phyloP scores from a whole-genome alignment of 2,888 invertebrate genomes.

The Kuschelorhynchus macadamiae region DNA sequence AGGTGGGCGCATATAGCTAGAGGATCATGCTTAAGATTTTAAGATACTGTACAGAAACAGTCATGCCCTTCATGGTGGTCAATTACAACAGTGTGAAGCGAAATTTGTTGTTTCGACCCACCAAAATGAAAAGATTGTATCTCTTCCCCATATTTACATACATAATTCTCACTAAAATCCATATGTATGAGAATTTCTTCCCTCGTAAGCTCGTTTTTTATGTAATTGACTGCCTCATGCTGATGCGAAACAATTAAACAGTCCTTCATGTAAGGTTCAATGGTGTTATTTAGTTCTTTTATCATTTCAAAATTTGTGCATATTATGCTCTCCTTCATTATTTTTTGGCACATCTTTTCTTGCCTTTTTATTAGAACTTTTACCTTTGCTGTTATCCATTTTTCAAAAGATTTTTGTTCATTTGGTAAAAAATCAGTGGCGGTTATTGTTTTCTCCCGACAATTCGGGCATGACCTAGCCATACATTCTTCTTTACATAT shows the following conservation, averaged over 20 bases:
- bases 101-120: background rate
- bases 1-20: too few species aligned
- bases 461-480: too few species aligned
- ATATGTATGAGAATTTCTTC: too few species aligned
- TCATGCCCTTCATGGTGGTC: background rate
- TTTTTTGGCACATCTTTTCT: conserved; percentile 2
- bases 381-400: background rate
- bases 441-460: too few species aligned
- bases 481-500: too few species aligned
- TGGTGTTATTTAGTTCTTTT: background rate
- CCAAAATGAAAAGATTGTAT: background rate
- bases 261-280: too few species aligned
- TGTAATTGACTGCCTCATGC: too few species aligned
- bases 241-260: too few species aligned
- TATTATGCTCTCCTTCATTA: background rate
- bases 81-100: background rate
- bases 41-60: background rate
- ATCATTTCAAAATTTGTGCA: background rate
- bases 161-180: too few species aligned
- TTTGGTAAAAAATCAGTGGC: too few species aligned
- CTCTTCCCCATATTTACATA: background rate
- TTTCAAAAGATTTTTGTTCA: background rate
- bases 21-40: background rate
- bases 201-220: too few species aligned
- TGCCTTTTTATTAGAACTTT: too few species aligned